phyloP scores from a whole-genome alignment of 2,113 vertebrate genomes.

The Dromas ardeola region DNA sequence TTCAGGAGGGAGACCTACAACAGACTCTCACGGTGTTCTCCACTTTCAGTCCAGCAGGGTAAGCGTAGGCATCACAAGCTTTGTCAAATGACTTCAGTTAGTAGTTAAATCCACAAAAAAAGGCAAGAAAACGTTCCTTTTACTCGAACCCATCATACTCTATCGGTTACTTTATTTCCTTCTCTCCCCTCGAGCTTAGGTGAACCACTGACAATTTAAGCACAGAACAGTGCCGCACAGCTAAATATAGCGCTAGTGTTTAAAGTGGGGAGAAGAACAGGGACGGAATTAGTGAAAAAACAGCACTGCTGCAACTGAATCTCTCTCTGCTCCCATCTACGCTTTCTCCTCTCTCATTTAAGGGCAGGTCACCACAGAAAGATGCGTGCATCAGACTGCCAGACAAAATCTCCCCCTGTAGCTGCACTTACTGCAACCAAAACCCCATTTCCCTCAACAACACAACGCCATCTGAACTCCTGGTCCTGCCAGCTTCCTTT shows the following conservation, averaged over 20 bases:
- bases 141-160: not conserved
- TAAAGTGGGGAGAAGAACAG: not conserved
- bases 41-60: not conserved
- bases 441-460: not conserved
- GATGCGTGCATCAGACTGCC: not conserved
- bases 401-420: not conserved
- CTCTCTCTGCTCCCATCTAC: not conserved
- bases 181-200: not conserved
- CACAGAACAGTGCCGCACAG: not conserved
- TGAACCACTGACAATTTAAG: not conserved
- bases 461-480: not conserved
- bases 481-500: not conserved
- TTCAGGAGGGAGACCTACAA: not conserved
- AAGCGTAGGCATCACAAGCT: not conserved
- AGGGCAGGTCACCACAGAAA: not conserved
- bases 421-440: not conserved
- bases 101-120: not conserved
- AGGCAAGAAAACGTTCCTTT: not conserved
- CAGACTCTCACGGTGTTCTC: not conserved
- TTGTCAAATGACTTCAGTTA: not conserved
- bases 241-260: accelerated
- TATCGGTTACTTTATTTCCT: not conserved
- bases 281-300: not conserved
- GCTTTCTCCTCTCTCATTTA: not conserved
- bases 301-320: not conserved